Evolutionary conservation across 2,113 vertebrate species (phyloP).

Genomic region (Brachirus orientalis): DNA sequence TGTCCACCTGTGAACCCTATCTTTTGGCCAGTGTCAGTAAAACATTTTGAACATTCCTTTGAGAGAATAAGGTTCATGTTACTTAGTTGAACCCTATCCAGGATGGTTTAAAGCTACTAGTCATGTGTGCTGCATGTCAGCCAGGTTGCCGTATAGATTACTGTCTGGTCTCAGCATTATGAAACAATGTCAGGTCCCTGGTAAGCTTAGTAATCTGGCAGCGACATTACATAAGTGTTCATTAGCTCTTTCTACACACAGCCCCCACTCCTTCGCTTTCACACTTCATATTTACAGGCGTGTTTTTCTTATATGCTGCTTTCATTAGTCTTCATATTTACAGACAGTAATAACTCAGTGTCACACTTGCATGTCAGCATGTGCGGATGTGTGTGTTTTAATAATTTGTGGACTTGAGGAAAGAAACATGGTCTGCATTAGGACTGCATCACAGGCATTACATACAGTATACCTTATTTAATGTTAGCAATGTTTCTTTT

Average conservation of each 20-base stretch:
- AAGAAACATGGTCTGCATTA: neutral
- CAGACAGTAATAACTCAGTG: neutral
- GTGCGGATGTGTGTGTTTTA: neutral
- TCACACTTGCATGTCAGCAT: neutral
- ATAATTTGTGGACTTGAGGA: neutral
- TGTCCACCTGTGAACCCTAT: too few relatives aligned
- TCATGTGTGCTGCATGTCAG: slow-evolving; percentile 10
- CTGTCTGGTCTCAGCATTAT: slow-evolving; percentile 60
- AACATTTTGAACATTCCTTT: neutral
- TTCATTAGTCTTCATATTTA: neutral
- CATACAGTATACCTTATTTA: too few relatives aligned
- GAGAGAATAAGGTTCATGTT: neutral
- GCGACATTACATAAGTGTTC: slow-evolving; percentile 65
- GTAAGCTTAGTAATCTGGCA: slow-evolving; percentile 59
- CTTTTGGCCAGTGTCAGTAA: neutral
- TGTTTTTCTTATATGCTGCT: neutral
- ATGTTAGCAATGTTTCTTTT: too few relatives aligned
- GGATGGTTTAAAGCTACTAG: slow-evolving; percentile 17
- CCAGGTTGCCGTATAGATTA: slow-evolving; percentile 67
- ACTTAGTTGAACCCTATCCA: neutral
- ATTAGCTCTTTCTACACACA: slow-evolving; percentile 45
- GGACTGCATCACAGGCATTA: neutral
- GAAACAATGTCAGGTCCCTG: slow-evolving; percentile 57
- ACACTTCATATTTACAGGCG: neutral
- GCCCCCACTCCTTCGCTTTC: slow-evolving; percentile 36